Evolutionary conservation across 2,888 invertebrate species (phyloP), one percentile per base, ranked within the genome.

Genomic region (Taphrorychus bicolor): DNA sequence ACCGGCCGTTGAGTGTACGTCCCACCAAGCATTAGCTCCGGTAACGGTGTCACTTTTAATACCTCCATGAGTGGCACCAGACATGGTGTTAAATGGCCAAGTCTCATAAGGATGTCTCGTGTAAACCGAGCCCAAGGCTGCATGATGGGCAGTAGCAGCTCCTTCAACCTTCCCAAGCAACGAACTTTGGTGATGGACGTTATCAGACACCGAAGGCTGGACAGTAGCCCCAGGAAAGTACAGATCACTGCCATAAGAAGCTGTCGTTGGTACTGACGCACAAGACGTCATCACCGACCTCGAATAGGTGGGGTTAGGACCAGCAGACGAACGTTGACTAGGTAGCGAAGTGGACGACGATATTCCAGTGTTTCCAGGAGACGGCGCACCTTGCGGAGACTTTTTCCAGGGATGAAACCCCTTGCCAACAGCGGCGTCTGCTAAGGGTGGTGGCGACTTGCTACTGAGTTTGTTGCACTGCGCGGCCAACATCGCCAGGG

Each of bases 351-450:
- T 84, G 18, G 83, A 76, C 64, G 84, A 81, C 40, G 85, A 84
- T 40, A 84, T 83, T 42, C 84, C 83, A 42, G 85, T 76, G 81
- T 66, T 85, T 14, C 85, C 86, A 11, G 90, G 89, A 41, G 90
- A 86, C 53, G 85, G 89, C 0, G 89, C 89, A 76, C 89, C 89
- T 76, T 92, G 91, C 42, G 94, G 92, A 76, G 93, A 92, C 83
- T 96, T 96, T 86, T 96, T 96, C 96, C 96, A 97, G 0, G 97
- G 96, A 81, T 97, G 96, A 82, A 97, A 97, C 45, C 96, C 95
- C 83, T 97, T 97, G 70, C 97, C 97, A 19, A 97, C 96, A 21
- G 96, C 96, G 3, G 96, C 96, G 82, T 97, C 97, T 0, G 97
- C 97, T 70, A 97, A 84, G 11, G 96, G 97, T 59, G 97, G 97